Base-by-base conservation (phyloP, 2,797 vertebrate species). In the Sphaeramia orbicularis region DNA sequence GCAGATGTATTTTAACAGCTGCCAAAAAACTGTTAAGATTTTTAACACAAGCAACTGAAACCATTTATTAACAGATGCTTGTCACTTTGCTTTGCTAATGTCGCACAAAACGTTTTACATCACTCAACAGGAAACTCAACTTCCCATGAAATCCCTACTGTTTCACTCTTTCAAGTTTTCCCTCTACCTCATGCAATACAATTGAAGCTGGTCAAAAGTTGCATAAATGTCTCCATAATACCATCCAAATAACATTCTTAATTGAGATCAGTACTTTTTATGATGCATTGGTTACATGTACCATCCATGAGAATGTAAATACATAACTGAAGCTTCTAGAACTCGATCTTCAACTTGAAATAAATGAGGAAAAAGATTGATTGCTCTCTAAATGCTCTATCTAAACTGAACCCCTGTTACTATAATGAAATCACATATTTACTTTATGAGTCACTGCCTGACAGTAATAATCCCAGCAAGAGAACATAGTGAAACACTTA, bases 351-450 rank as follows among this genome's bases (percentile, higher is more conserved):
- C 0, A 48, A 41, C 8, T 9, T 2, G 1, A 24, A 37, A n/a
- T 61, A 19, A 57, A 73, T 35, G 14, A 14, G 50, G 19, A 10
- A 74, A 16, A 42, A 53, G 45, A 40, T 2, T 12, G 16, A 67
- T 2, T 43, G 45, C 2, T 43, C 32, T 51, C 13, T 55, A 24
- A 63, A 59, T 8, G 37, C 8, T 61, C 41, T 5, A 16, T 64
- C 9, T 32, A 47, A 70, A 45, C 30, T 64, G 59, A 75, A 68
- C 74, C 44, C 59, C 52, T 55, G 61, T 62, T 74, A 38, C 51
- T 13, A 70, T 58, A 68, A 35, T 66, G 37, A 74, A 68, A 64
- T 75, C 60, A 55, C 41, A 64, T 76, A 73, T 81, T 85, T 69
- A 62, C 71, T 74, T 71, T 27, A 67, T 73, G 70, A 7, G 54